phyloP scores from a whole-genome alignment of 1,140 invertebrate genomes.

The Pemphigus obesinymphae region DNA sequence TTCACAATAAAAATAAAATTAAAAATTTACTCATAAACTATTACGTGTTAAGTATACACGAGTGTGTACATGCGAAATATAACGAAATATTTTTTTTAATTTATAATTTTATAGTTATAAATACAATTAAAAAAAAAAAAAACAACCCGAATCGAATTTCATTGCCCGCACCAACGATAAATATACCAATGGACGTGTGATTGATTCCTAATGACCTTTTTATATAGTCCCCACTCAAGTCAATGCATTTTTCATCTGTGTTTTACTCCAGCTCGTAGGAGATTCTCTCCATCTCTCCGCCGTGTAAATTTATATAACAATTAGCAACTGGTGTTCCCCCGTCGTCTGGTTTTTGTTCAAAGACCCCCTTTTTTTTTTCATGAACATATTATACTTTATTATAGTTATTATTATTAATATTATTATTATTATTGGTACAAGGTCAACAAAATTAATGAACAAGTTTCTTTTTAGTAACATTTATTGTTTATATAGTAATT shows the following conservation, averaged over 20 bases:
- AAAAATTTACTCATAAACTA: too few species aligned
- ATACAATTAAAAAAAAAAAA: neutral
- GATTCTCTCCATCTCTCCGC: neutral
- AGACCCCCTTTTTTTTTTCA: neutral
- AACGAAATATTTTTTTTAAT: too few species aligned
- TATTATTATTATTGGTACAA: conserved; percentile 1
- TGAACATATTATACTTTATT: neutral
- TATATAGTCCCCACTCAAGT: conserved; percentile 14
- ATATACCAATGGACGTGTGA: conserved; percentile 9
- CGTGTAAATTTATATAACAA: neutral
- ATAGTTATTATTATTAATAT: neutral
- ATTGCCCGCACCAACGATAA: conserved; percentile 1
- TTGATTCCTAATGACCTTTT: conserved; percentile 34
- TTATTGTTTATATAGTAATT: neutral
- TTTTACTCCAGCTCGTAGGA: neutral
- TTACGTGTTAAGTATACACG: too few species aligned
- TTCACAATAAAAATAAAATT: too few species aligned
- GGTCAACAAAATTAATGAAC: neutral
- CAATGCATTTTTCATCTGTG: neutral
- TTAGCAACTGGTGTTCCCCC: neutral
- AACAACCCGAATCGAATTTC: neutral
- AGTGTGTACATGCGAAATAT: too few species aligned
- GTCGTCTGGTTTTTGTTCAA: neutral
- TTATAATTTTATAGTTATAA: too few species aligned
- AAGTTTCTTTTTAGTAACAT: neutral